Conservation (phyloP, 2,113 vertebrate species). For the Sylvia atricapilla region DNA sequence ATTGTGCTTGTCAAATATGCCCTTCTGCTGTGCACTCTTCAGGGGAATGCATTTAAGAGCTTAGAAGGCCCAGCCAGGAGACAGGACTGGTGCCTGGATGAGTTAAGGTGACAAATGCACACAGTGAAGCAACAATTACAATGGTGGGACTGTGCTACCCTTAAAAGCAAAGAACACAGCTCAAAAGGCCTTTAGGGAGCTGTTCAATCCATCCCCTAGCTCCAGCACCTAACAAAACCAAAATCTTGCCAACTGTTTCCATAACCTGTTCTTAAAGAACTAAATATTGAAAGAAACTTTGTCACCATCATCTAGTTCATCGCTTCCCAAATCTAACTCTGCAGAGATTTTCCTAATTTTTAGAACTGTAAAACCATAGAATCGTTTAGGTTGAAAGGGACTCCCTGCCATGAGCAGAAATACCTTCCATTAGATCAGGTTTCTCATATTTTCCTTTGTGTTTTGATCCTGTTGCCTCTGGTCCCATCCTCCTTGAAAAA, state of each 20-base stretch:
- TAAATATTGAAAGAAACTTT: neutral
- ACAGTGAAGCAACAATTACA: neutral
- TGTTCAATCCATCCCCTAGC: neutral
- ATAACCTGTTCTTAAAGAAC: neutral
- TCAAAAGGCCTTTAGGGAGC: neutral
- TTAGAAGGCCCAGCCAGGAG: slow-evolving; percentile 46
- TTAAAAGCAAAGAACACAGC: neutral
- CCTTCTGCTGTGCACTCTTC: slow-evolving; percentile 40
- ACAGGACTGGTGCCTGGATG: neutral
- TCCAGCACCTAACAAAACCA: neutral
- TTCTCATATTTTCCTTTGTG: neutral
- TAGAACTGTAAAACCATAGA: neutral
- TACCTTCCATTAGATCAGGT: neutral
- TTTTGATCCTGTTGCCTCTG: neutral
- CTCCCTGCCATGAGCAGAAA: no score
- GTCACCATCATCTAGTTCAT: neutral
- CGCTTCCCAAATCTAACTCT: neutral
- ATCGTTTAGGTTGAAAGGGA: neutral
- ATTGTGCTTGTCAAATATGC: slow-evolving; percentile 55
- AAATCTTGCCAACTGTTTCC: neutral
- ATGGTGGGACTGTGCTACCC: neutral
- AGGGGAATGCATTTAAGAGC: slow-evolving; percentile 54
- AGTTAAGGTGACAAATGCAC: neutral
- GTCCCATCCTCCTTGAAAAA: neutral
- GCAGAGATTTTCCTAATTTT: neutral